A percentile compares a stretch with the other conserved stretches of the same genome.
Evolutionary conservation across 1,140 invertebrate species (phyloP).

Genomic region (Drusus annulatus): DNA sequence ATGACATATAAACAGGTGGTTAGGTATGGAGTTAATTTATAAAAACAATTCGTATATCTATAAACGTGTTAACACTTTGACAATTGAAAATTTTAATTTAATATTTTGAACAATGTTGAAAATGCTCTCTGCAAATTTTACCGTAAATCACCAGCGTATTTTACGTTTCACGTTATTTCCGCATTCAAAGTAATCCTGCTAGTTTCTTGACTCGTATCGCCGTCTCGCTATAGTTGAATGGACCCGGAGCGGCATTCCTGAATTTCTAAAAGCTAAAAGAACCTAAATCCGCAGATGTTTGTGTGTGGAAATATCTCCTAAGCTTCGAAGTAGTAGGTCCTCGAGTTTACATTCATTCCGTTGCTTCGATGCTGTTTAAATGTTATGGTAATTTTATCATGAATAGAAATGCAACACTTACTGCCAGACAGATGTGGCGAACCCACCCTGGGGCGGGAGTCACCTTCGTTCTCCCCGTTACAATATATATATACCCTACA

Average conservation of each 20-base stretch:
- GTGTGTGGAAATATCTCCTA: not conserved
- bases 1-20: too few species aligned
- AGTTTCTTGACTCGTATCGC: not conserved
- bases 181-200: not conserved
- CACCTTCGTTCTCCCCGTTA: not conserved
- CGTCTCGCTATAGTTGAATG: conserved; percentile 18
- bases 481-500: too few species aligned
- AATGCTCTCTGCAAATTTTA: too few species aligned
- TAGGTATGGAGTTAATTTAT: too few species aligned
- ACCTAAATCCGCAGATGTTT: too few species aligned
- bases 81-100: too few species aligned
- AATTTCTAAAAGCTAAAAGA: too few species aligned
- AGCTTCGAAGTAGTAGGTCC: conserved; percentile 25
- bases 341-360: conserved; percentile 55
- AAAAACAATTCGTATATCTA: too few species aligned
- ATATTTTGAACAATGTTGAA: too few species aligned
- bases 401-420: conserved; percentile 58
- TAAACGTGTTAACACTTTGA: too few species aligned
- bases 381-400: conserved; percentile 59
- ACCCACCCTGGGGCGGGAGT: not conserved
- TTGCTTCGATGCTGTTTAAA: conserved; percentile 57
- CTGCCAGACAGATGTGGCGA: conserved; percentile 51
- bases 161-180: too few species aligned
- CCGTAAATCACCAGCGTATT: too few species aligned
- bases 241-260: not conserved